Base-by-base conservation (phyloP, 2,888 invertebrate species). In the Caenorhabditis imperialis region DNA sequence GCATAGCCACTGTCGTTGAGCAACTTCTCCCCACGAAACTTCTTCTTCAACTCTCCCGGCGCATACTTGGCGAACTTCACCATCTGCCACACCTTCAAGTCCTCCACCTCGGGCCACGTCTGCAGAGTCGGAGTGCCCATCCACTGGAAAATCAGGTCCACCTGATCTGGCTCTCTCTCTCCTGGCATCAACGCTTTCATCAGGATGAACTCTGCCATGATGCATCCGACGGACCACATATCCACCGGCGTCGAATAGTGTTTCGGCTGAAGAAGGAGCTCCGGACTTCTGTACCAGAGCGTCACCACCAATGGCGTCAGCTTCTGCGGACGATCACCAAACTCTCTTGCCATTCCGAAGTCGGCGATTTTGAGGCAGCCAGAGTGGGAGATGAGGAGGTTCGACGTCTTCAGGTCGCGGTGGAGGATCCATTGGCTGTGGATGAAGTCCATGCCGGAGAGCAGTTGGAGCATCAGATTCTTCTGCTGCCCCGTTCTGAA, bases 211-310 rank as follows among this genome's bases (percentile, higher is more conserved):
- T 63, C 63, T 0, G 54, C 63, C 47, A 63, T 45, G 14, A 63
- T 63, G 38, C 63, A 63, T 20, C 63, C 63, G n/a, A 63, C 30
- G 3, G 63, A 45, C 63, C 63, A 65, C 55, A 65, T 55, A 33
- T 65, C 63, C 0, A 65, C 23, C 6, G 45, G 38, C 8, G 47
- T 55, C 10, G 63, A 55, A 16, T 65, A 65, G 0, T 35, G 27
- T 23, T 47, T 55, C 10, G 63, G 38, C 18, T 42, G 22, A 4
- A 55, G n/a, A 4, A 65, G 55, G 3, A 65, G 14, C 10, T 65
- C 63, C 1, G 55, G 55, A 16, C 55, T 38, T 18, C 61, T 16
- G 27, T 61, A 61, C 61, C 61, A 61, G 6, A 61, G 35, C 7
- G 61, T 61, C 2, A 61, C 61, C n/a, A 61, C 61, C 3, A 61